Evolutionary conservation across 2,797 vertebrate species (phyloP).

Genomic region (Halcyon leucocephala): DNA sequence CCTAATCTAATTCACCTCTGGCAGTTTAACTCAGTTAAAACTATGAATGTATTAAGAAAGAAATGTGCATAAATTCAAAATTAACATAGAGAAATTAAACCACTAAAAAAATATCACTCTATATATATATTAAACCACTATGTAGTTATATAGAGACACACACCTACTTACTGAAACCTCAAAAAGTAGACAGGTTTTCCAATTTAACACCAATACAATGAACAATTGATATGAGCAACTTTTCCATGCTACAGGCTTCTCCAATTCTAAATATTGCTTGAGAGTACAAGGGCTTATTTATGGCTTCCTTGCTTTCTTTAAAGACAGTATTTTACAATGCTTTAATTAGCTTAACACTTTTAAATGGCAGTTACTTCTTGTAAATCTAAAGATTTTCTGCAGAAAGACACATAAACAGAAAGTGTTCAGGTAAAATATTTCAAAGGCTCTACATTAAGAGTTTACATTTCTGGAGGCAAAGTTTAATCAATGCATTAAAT

Average conservation of each 20-base stretch:
- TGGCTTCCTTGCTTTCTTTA: neutral
- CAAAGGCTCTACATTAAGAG: neutral
- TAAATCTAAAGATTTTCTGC: neutral
- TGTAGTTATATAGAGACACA: neutral
- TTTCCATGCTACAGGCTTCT: neutral
- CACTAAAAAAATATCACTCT: neutral
- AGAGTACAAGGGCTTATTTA: neutral
- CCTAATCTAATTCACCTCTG: neutral
- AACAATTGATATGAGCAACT: neutral
- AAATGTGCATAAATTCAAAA: neutral
- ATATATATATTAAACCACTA: neutral
- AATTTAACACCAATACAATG: neutral
- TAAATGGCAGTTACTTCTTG: neutral
- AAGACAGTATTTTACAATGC: neutral
- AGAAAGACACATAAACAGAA: neutral
- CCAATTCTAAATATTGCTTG: neutral
- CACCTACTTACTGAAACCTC: neutral
- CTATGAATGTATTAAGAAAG: neutral
- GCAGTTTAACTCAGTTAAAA: neutral
- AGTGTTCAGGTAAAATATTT: neutral
- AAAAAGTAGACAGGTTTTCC: neutral
- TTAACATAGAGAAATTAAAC: neutral
- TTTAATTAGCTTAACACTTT: neutral
- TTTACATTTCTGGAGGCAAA: neutral
- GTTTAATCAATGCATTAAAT: neutral